These are phyloP conservation scores for Nymphicus hollandicus DNA, from an alignment of 2,113 vertebrate species.

Conservation along the genomic window DNA sequence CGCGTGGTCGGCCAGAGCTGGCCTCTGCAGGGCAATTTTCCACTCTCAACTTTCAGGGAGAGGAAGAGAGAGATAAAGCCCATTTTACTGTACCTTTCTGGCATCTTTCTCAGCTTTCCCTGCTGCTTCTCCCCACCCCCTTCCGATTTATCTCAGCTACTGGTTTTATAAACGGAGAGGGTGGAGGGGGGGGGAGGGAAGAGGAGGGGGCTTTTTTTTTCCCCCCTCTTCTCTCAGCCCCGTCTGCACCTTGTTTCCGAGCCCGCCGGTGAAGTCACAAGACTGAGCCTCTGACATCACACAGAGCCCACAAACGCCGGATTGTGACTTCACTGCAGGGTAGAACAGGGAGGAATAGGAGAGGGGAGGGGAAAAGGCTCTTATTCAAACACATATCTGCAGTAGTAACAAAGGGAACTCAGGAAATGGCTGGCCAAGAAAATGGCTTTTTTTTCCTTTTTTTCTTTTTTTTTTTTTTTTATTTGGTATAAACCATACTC, in stretches of 20 bases:
- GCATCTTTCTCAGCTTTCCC: conserved; percentile 70
- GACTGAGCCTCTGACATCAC: conserved; percentile 79
- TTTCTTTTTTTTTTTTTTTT: background rate
- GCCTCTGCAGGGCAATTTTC: conserved; percentile 63
- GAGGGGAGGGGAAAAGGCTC: conserved; percentile 63
- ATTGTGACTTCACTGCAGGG: conserved; percentile 80
- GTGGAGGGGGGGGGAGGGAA: background rate
- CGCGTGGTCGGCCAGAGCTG: conserved; percentile 44
- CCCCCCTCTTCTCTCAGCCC: conserved; percentile 54
- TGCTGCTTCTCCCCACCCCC: conserved; percentile 68
- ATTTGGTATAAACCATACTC: background rate
- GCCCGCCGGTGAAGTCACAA: conserved; percentile 77
- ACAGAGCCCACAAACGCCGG: conserved; percentile 69
- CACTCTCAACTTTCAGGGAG: conserved; percentile 67
- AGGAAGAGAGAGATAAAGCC: conserved; percentile 51
- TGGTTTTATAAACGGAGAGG: conserved; percentile 49
- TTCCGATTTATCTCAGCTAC: conserved; percentile 60
- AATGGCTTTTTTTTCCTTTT: conserved; percentile 10
- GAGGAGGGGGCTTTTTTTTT: conserved; percentile 49
- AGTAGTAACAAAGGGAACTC: conserved; percentile 71
- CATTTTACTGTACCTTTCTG: conserved; percentile 71
- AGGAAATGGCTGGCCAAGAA: conserved; percentile 66
- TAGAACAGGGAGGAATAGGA: conserved; percentile 58
- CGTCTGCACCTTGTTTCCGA: conserved; percentile 73
- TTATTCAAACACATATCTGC: conserved; percentile 72